Percentiles rank a stretch among this genome's conserved stretches.
Conservation (phyloP, 2,888 invertebrate species). For the Plutella xylostella region DNA sequence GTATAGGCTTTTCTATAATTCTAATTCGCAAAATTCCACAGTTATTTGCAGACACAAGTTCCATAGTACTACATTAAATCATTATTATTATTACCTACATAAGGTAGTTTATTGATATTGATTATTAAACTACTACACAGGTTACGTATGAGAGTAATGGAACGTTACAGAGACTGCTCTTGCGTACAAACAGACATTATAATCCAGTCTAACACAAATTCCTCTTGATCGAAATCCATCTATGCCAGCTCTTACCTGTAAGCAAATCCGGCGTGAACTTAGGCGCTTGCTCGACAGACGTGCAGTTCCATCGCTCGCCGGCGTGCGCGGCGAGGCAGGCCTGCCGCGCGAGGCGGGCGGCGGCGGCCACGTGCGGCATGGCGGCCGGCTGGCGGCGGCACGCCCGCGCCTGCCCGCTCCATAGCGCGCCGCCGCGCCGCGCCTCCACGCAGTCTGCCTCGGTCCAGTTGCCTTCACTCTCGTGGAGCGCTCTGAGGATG, state of each 20-base stretch:
- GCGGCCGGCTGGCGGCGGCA: constrained; percentile 75
- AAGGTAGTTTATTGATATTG: too few relatives aligned
- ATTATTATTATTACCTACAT: too few relatives aligned
- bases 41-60: too few relatives aligned
- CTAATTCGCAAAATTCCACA: too few relatives aligned
- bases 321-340: constrained; percentile 79
- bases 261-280: constrained; percentile 80
- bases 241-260: constrained; percentile 66
- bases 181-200: too few relatives aligned
- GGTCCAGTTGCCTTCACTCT: constrained; percentile 60
- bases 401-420: constrained; percentile 72
- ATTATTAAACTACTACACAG: too few relatives aligned
- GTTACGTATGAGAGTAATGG: too few relatives aligned
- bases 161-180: too few relatives aligned
- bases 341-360: constrained; percentile 75
- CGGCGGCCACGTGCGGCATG: constrained; percentile 82
- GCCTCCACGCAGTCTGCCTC: constrained; percentile 50
- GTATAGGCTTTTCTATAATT: too few relatives aligned
- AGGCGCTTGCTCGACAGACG: constrained; percentile 78
- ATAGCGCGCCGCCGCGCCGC: constrained; percentile 63
- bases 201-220: too few relatives aligned
- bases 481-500: constrained; percentile 43
- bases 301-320: constrained; percentile 87
- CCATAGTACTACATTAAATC: too few relatives aligned
- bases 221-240: too few relatives aligned